A percentile compares a stretch with the other conserved stretches of the same genome.
Evolutionary conservation across 2,888 invertebrate species (phyloP).

Genomic region (Ypsolopha sequella): DNA sequence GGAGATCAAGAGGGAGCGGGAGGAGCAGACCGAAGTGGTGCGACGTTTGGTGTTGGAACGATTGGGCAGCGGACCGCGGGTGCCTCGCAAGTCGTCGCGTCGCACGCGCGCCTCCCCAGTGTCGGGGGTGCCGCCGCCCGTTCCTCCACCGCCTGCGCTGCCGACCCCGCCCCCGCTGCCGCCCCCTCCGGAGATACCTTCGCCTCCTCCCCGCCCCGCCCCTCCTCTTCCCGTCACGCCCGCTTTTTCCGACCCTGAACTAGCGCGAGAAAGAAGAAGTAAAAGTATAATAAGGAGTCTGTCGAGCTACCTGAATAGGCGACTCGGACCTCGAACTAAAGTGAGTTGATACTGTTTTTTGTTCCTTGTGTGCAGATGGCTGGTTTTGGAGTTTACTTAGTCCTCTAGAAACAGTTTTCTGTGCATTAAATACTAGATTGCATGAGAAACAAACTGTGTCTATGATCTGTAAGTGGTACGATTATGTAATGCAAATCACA

Average conservation of each 20-base stretch:
- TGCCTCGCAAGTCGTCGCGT: conserved; percentile 25
- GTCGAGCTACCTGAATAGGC: conserved; percentile 85
- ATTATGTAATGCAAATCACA: too few relatives aligned
- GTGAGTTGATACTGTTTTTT: conserved; percentile 25
- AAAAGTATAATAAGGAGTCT: conserved; percentile 88
- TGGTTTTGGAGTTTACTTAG: too few relatives aligned
- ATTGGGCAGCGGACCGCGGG: conserved; percentile 45
- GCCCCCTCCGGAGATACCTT: conserved; percentile 17
- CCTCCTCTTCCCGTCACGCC: conserved; percentile 45
- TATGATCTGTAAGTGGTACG: too few relatives aligned
- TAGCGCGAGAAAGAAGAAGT: conserved; percentile 73
- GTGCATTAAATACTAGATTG: too few relatives aligned
- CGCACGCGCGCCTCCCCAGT: conserved; percentile 13
- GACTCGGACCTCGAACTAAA: conserved; percentile 74
- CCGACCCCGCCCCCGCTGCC: conserved; percentile 29
- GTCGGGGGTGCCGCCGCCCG: conserved; percentile 16
- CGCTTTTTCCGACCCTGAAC: conserved; percentile 72
- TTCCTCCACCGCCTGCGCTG: conserved; percentile 34
- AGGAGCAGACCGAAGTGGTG: conserved; percentile 86
- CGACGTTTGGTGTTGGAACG: conserved; percentile 87
- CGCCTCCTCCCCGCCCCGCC: conserved; percentile 29
- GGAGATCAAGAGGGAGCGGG: conserved; percentile 83
- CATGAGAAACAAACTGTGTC: too few relatives aligned
- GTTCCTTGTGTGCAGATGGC: too few relatives aligned
- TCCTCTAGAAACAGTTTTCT: too few relatives aligned